Conservation (phyloP, 2,797 vertebrate genomes). For the Coregonus ussuriensis region DNA sequence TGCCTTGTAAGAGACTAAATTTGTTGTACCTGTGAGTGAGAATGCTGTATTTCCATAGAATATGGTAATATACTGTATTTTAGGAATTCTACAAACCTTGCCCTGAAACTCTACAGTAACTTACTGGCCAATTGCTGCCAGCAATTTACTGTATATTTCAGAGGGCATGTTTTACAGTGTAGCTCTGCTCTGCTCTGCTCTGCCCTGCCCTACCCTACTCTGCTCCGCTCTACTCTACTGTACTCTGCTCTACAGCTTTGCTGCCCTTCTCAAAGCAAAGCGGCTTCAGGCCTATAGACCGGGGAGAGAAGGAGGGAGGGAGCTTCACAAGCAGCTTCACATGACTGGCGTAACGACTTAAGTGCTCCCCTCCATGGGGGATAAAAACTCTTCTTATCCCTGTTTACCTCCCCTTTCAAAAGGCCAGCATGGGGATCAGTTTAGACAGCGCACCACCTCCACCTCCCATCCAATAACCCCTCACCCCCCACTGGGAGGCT, state of each 20-base stretch:
- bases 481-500: not conserved
- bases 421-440: not conserved
- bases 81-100: too few relatives aligned
- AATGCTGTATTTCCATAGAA: too few relatives aligned
- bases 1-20: too few relatives aligned
- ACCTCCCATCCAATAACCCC: not conserved
- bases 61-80: too few relatives aligned
- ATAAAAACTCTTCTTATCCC: not conserved
- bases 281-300: not conserved
- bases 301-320: not conserved
- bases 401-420: not conserved
- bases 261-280: not conserved
- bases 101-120: too few relatives aligned
- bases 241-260: not conserved
- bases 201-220: too few relatives aligned
- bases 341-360: slow-evolving; percentile 10
- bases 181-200: too few relatives aligned
- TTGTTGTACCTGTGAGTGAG: too few relatives aligned
- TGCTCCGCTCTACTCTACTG: too few relatives aligned
- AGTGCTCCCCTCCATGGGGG: not conserved
- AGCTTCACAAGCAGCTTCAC: slow-evolving; percentile 2
- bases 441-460: not conserved
- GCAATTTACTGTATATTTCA: too few relatives aligned
- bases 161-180: too few relatives aligned
- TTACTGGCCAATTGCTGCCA: too few relatives aligned